Evolutionary conservation across 2,888 invertebrate species (phyloP).

Genomic region (Euplagia quadripunctaria): DNA sequence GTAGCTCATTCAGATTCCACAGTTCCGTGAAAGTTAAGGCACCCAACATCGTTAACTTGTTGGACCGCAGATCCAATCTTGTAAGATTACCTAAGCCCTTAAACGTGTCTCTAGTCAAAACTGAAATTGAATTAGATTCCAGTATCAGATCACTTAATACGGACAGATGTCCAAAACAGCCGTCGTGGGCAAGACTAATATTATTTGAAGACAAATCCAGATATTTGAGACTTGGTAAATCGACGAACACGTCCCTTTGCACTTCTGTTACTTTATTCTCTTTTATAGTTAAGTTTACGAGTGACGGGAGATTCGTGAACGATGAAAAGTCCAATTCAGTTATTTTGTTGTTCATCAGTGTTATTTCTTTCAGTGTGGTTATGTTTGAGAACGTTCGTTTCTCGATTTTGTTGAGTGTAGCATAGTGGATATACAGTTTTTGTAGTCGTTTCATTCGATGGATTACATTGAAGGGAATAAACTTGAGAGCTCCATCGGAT

Average conservation of each 20-base stretch:
- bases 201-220: constrained; percentile 95
- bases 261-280: constrained; percentile 93
- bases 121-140: constrained; percentile 91
- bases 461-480: constrained; percentile 91
- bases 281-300: constrained; percentile 91
- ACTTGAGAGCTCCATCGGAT: constrained; percentile 90
- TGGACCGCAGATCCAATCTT: constrained; percentile 91
- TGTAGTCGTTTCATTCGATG: constrained; percentile 89
- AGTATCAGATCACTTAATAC: constrained; percentile 93
- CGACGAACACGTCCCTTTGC: constrained; percentile 91
- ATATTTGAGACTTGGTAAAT: constrained; percentile 90
- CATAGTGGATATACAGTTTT: constrained; percentile 91
- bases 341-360: constrained; percentile 91
- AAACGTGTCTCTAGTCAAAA: constrained; percentile 92
- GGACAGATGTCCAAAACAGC: constrained; percentile 92
- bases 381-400: constrained; percentile 92
- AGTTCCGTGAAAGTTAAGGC: constrained; percentile 93
- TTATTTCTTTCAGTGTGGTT: constrained; percentile 90
- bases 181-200: constrained; percentile 94
- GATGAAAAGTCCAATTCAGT: constrained; percentile 90
- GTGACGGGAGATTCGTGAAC: constrained; percentile 91
- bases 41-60: constrained; percentile 92
- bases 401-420: constrained; percentile 90
- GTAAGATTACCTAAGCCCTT: constrained; percentile 91
- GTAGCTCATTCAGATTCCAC: constrained; percentile 91